Percentiles rank a stretch among this genome's conserved stretches.
These are phyloP conservation scores for Epistrophe grossulariae DNA, from an alignment of 2,888 invertebrate species.

Conservation along the genomic window DNA sequence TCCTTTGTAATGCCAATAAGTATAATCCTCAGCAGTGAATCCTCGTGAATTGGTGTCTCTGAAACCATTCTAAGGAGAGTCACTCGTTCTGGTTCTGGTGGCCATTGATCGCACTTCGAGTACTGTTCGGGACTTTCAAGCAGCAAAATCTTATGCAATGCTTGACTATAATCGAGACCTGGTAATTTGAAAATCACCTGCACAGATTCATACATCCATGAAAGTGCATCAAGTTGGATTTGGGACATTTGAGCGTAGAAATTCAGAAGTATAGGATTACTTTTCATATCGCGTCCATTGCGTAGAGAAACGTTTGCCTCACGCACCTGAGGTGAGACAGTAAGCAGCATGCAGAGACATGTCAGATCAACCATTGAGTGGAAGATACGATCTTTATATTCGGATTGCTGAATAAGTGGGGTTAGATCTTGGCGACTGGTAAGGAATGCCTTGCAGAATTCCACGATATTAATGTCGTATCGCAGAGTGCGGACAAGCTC, in stretches of 20 bases:
- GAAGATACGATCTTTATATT: constrained; percentile 93
- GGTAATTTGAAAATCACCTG: constrained; percentile 90
- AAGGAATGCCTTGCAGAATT: constrained; percentile 91
- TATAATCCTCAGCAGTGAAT: constrained; percentile 91
- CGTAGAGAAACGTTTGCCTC: constrained; percentile 86
- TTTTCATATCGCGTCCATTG: constrained; percentile 84
- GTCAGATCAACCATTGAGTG: constrained; percentile 93
- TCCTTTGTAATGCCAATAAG: constrained; percentile 91
- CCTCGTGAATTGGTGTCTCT: constrained; percentile 95
- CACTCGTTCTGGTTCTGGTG: constrained; percentile 94
- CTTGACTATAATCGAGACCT: constrained; percentile 89
- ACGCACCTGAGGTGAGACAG: constrained; percentile 88
- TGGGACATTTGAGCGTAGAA: constrained; percentile 85
- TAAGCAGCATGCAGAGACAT: constrained; percentile 92
- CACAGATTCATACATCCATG: constrained; percentile 94
- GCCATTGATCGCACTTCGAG: constrained; percentile 94
- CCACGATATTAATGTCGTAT: constrained; percentile 91
- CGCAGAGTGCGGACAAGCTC: constrained; percentile 94
- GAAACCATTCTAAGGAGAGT: constrained; percentile 91
- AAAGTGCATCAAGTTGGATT: constrained; percentile 93
- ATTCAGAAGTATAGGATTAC: constrained; percentile 80
- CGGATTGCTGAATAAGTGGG: constrained; percentile 86
- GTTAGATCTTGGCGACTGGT: constrained; percentile 86
- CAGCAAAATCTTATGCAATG: constrained; percentile 91
- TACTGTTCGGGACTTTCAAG: constrained; percentile 92